phyloP scores from a whole-genome alignment of 1,140 invertebrate species.

The Ridgeia piscesae region DNA sequence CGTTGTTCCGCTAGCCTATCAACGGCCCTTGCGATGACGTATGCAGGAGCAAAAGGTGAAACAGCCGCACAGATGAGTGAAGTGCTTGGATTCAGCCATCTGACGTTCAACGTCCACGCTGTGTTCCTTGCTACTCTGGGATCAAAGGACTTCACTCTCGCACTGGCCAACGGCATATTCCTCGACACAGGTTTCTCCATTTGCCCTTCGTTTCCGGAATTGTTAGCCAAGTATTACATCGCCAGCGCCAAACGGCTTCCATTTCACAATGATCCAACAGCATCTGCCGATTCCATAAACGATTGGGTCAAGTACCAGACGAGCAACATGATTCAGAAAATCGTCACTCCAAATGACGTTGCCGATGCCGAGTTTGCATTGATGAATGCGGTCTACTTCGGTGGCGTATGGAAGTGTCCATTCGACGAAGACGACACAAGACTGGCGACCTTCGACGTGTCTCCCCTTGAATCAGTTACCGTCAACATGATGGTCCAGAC shows the following conservation, averaged over 20 bases:
- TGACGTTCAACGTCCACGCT: background rate
- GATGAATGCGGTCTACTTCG: slow-evolving; percentile 84
- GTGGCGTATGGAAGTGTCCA: slow-evolving; percentile 74
- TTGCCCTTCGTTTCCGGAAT: background rate
- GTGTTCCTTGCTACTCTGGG: background rate
- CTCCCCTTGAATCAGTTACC: slow-evolving; percentile 37
- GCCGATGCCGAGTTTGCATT: slow-evolving; percentile 64
- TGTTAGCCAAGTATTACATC: background rate
- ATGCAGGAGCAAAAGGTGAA: slow-evolving; percentile 72
- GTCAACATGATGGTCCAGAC: slow-evolving; percentile 59
- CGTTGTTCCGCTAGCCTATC: slow-evolving; percentile 70
- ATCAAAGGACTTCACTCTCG: background rate
- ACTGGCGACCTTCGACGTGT: slow-evolving; percentile 38
- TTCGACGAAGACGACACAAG: slow-evolving; percentile 66
- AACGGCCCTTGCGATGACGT: slow-evolving; percentile 76
- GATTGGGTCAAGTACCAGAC: slow-evolving; percentile 74
- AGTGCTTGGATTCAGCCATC: background rate
- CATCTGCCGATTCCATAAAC: slow-evolving; percentile 67
- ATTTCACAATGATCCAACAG: background rate
- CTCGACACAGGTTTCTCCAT: background rate
- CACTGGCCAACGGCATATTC: background rate
- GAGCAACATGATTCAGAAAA: slow-evolving; percentile 70
- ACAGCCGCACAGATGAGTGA: slow-evolving; percentile 63
- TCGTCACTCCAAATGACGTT: slow-evolving; percentile 63
- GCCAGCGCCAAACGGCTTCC: background rate